A percentile compares a stretch with the other conserved stretches of the same genome.
Conservation (phyloP, 2,797 vertebrate genomes). For the Lepilemur septentrionalis region DNA sequence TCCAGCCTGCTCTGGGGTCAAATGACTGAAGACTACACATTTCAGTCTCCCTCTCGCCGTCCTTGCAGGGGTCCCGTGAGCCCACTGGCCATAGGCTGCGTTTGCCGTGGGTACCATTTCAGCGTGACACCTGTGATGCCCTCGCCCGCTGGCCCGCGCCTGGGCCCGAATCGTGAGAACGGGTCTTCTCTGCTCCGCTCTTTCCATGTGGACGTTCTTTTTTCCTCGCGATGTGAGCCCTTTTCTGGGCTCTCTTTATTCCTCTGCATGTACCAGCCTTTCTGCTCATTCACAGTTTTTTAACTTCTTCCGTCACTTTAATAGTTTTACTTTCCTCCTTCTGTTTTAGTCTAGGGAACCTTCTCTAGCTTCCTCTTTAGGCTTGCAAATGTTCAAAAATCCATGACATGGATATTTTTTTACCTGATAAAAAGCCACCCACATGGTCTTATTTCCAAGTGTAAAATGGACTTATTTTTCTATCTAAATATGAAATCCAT, state of each 20-base stretch:
- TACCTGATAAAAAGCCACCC: background rate
- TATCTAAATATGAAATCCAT: background rate
- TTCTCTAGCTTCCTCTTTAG: background rate
- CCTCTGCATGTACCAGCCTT: background rate
- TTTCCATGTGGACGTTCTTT: background rate
- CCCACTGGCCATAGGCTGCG: background rate
- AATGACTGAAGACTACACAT: background rate
- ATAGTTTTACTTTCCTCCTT: background rate
- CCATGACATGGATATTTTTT: background rate
- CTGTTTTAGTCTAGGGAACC: background rate
- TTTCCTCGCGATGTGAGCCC: background rate
- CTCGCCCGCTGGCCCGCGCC: no score
- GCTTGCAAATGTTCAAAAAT: background rate
- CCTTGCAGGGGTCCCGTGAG: background rate
- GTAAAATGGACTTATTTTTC: background rate
- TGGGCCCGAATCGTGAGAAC: background rate
- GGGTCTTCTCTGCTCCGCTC: background rate
- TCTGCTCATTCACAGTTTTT: background rate
- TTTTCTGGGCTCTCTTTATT: background rate
- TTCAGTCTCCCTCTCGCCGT: background rate
- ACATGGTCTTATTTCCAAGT: background rate
- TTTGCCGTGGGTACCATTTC: no score
- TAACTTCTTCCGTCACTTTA: background rate
- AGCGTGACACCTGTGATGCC: accelerated
- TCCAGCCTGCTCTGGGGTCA: background rate